Base-by-base conservation (phyloP, 2,888 invertebrate genomes). In the Julus scanicus region DNA sequence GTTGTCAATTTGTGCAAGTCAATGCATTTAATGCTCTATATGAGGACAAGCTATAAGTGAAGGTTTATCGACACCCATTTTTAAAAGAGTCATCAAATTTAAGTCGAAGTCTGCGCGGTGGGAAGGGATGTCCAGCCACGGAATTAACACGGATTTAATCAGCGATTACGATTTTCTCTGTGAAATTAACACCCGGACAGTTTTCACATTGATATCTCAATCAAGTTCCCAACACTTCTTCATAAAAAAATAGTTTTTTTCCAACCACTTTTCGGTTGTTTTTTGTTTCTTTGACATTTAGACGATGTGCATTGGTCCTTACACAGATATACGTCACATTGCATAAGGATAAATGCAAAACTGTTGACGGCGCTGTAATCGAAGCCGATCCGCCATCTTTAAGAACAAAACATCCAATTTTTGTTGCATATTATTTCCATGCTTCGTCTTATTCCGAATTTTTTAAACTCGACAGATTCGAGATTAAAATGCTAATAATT, bases 21-120 rank as follows among this genome's bases (percentile, higher is more conserved):
- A 57, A 57, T 15, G 57, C 17, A 17, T 57, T 57, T 57, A 57
- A 57, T 57, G 57, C 57, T 57, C 57, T 15, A 57, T 17, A 17
- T 29, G 49, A 57, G 57, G 57, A 57, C 57, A 57, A 57, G 57
- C 57, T 57, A 17, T 57, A 57, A 57, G 11, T 57, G 57, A 57
- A 57, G 57, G 17, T 57, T 57, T 57, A 57, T 57, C 5, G 57
- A 57, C 17, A 17, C 17, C 17, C 17, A 13, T 15, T 57, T 57
- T 57, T 57, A 17, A 57, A 57, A 57, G 57, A 57, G 57, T 57
- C 57, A 57, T 57, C 57, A 57, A 57, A 57, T 57, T 57, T 57
- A 57, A 57, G 57, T 57, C 57, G 49, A 57, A 57, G 17, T 17
- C 57, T 17, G 49, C 49, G 9, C 49, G 13, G 49, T 49, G 49